These are phyloP conservation scores for Antrozous pallidus DNA, from an alignment of 2,797 vertebrate genomes.

Conservation along the genomic window DNA sequence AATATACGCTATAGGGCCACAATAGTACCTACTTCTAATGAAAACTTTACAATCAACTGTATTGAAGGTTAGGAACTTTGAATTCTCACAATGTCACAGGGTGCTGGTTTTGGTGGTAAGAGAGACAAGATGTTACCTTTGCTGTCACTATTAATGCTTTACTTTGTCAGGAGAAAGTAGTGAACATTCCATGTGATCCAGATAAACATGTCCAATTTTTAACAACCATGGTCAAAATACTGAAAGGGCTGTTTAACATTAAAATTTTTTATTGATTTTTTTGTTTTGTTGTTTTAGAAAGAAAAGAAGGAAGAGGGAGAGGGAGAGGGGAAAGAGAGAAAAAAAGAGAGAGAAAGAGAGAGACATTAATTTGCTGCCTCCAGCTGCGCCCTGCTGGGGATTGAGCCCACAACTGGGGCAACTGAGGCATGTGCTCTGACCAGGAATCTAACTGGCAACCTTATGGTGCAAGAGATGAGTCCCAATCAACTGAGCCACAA, in stretches of 20 bases:
- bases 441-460: background rate
- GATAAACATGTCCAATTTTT: background rate
- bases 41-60: conserved; percentile 48
- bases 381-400: background rate
- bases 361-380: background rate
- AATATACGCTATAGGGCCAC: conserved; percentile 39
- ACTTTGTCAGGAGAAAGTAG: background rate
- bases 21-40: background rate
- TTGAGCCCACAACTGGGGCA: background rate
- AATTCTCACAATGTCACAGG: background rate
- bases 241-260: background rate
- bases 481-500: background rate
- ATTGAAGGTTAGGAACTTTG: conserved; percentile 17
- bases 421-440: background rate
- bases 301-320: too few species aligned
- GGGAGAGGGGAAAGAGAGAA: too few species aligned
- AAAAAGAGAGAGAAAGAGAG: too few species aligned
- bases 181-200: background rate
- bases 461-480: background rate
- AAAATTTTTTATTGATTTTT: too few species aligned
- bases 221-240: background rate
- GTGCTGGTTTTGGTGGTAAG: conserved; percentile 10
- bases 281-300: too few species aligned
- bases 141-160: background rate
- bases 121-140: background rate